Base-by-base conservation (phyloP, 2,797 vertebrate genomes). In the Sciaenops ocellatus region DNA sequence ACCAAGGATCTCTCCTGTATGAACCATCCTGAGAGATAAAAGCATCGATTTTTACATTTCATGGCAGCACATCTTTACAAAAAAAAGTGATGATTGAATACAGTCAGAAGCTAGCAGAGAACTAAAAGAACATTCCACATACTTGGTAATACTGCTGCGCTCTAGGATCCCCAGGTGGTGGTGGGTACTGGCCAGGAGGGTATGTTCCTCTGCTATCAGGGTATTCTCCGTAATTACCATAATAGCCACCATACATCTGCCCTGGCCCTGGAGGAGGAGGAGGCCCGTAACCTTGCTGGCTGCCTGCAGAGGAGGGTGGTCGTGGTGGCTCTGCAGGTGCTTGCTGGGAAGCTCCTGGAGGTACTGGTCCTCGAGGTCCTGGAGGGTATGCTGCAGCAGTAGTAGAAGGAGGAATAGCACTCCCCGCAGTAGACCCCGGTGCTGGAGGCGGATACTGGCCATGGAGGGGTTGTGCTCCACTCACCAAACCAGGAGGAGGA, bases 61-160 rank as follows among this genome's bases (percentile, higher is more conserved):
- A 42, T 17, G 0, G 52, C 9, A 46, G 42, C 6, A 24, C 18
- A 74, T 70, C 12, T 46, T 22, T 1, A 52, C 7, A 46, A 48
- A 59, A 20, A 34, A 3, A 16, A 13, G 42, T 44, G 11, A 4
- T 34, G 28, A 20, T 7, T 60, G 0, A 59, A 60, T 48, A 26
- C 17, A 69, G 18, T 56, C 5, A 71, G 1, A 70, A 68, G 10
- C 8, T 22, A 55, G 11, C 3, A 22, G 52, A 38, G 34, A 34
- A 67, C 2, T 38, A 56, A 60, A 57, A 38, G 6, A 34, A 44
- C 10, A 46, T 67, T 69, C 9, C 41, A 56, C 64, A 38, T 94
- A 99, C 98, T 94, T 96, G 96, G 88, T 97, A 98, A 84, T 97
- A 98, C 30, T 95, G 94, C 41, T 97, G 95, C 70, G 94, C 83